phyloP scores from a whole-genome alignment of 2,888 invertebrate genomes.

The Macrophya alboannulata region DNA sequence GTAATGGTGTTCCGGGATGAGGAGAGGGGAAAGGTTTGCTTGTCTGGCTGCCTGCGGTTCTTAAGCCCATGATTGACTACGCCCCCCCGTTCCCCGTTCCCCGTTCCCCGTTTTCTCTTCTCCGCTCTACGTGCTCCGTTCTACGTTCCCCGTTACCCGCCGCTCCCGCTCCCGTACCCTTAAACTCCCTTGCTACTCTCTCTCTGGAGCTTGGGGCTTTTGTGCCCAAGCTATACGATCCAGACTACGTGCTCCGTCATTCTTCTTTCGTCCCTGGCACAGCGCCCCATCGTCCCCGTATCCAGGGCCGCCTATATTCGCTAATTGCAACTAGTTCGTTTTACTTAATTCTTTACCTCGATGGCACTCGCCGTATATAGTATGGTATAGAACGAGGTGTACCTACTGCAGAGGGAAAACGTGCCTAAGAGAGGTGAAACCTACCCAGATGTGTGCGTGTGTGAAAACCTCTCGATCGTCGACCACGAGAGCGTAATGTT shows the following conservation, averaged over 20 bases:
- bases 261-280: slow-evolving; percentile 11
- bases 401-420: not conserved
- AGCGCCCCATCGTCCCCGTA: not conserved
- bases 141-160: not conserved
- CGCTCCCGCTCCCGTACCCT: slow-evolving; percentile 33
- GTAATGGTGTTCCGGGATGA: slow-evolving; percentile 41
- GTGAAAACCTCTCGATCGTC: not conserved
- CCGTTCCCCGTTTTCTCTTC: not conserved
- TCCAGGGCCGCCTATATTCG: slow-evolving; percentile 27
- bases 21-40: slow-evolving; percentile 42
- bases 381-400: not conserved
- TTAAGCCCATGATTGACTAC: slow-evolving; percentile 56
- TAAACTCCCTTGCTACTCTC: slow-evolving; percentile 27
- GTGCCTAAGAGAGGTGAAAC: not conserved
- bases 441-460: not conserved
- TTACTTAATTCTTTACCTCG: slow-evolving; percentile 11
- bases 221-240: slow-evolving; percentile 37
- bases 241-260: slow-evolving; percentile 49
- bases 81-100: slow-evolving; percentile 27
- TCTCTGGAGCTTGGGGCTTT: slow-evolving; percentile 34
- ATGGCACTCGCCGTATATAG: not conserved
- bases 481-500: not conserved
- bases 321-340: slow-evolving; percentile 49
- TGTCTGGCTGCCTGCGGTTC: slow-evolving; percentile 55
- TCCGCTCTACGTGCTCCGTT: not conserved